Evolutionary conservation across 2,888 invertebrate genomes (phyloP), one percentile per base, ranked within the genome.

Genomic region (Cetonia aurata): DNA sequence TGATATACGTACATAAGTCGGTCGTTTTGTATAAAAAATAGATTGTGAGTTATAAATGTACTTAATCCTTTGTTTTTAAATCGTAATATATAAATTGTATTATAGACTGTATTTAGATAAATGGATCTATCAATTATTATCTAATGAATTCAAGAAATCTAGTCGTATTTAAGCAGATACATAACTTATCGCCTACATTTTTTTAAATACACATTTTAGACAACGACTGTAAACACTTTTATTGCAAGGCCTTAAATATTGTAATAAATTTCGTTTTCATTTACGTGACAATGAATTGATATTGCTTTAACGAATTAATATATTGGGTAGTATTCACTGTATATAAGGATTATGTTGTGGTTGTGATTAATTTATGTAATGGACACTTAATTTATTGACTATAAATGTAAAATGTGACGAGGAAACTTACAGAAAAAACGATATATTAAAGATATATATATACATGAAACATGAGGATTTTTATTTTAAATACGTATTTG

Each of bases 221-320:
- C 62, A 65, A 65, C 62, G 55, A 67, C 55, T 53, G 17, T 53
- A 17, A 67, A 67, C 53, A 62, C 60, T 55, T 67, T 44, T 56
- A 42, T 44, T 50, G 50, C 50, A 65, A 65, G 62, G 62, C 62
- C 62, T 65, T 65, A 33, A 65, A 50, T 65, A 52, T 48, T 50
- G 50, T 50, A 37, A 65, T 50, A 52, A 65, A 65, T 52, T 15
- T 44, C 3, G 37, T 37, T 37, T 37, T 8, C 37, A 10, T 37
- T 37, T 6, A 37, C 37, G 10, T 37, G 12, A 17, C 19, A 52
- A 52, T 25, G 12, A 52, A 25, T 25, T 25, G 52, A n/a, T 25
- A 52, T 65, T 65, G 62, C 50, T 65, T 65, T 52, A 65, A 65
- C 62, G 50, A 65, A 65, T 65, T 65, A 50, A 17, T 65, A 9